Percentiles rank a stretch among this genome's conserved stretches.
Conservation (phyloP, 2,797 vertebrate genomes). For the Benthosema pterotum region DNA sequence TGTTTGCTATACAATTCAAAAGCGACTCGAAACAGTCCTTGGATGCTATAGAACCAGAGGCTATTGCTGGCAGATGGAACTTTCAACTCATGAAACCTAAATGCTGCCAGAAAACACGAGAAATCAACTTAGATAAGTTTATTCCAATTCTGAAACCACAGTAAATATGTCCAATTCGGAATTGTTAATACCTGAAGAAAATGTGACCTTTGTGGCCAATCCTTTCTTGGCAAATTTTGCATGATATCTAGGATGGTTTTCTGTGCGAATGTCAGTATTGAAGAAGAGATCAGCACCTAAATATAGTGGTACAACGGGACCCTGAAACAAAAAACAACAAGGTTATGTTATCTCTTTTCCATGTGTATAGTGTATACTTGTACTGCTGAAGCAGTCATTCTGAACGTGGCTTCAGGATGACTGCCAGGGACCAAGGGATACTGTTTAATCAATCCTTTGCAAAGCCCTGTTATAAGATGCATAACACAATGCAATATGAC, state of each 20-base stretch:
- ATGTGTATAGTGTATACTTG: too few species aligned
- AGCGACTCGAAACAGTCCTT: constrained; percentile 84
- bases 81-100: constrained; percentile 81
- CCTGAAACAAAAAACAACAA: constrained; percentile 56
- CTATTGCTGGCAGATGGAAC: constrained; percentile 75
- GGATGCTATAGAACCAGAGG: constrained; percentile 86
- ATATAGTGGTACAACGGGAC: constrained; percentile 75
- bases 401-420: too few species aligned
- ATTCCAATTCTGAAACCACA: background rate
- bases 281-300: constrained; percentile 84
- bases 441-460: too few species aligned
- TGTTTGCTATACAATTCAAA: constrained; percentile 83
- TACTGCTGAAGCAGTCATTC: too few species aligned
- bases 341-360: too few species aligned
- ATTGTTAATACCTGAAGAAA: constrained; percentile 78
- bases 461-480: too few species aligned
- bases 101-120: constrained; percentile 58
- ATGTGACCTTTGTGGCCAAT: constrained; percentile 81
- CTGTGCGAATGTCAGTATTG: constrained; percentile 78
- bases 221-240: constrained; percentile 85
- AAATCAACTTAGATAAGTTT: background rate
- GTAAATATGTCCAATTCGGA: background rate
- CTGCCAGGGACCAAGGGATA: too few species aligned
- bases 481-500: too few species aligned
- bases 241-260: constrained; percentile 85